A percentile compares a stretch with the other conserved stretches of the same genome.
Evolutionary conservation across 2,113 vertebrate species (phyloP).

Genomic region (Craseonycteris thonglongyai): DNA sequence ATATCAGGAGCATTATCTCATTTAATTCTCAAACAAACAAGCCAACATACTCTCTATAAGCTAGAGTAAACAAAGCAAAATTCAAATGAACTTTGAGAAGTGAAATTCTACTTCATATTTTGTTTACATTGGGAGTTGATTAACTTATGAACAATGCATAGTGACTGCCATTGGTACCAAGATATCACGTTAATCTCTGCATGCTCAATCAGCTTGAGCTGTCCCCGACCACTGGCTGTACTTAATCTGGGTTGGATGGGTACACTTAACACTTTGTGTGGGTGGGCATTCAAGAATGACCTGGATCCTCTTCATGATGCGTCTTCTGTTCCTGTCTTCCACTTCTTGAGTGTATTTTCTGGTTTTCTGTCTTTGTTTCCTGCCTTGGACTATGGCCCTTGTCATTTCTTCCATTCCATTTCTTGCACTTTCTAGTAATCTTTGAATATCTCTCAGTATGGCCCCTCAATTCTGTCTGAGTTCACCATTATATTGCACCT

Average conservation of each 20-base stretch:
- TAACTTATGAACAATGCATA: not conserved
- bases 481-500: not conserved
- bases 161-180: not conserved
- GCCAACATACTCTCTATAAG: not conserved
- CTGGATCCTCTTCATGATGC: not conserved
- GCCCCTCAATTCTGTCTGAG: not conserved
- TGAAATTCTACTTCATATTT: not conserved
- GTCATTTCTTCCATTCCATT: not conserved
- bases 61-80: slow-evolving; percentile 11
- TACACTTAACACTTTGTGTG: not conserved
- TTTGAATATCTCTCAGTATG: not conserved
- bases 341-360: not conserved
- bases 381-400: not conserved
- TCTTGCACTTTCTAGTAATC: not conserved
- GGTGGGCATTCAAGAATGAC: not conserved
- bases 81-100: not conserved
- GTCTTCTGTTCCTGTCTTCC: not conserved
- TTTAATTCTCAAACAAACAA: slow-evolving; percentile 17
- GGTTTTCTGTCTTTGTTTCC: not conserved
- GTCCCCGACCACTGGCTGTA: not conserved
- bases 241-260: not conserved
- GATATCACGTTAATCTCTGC: not conserved
- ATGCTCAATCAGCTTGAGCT: not conserved
- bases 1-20: not conserved
- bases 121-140: not conserved